Percentiles rank a stretch among this genome's conserved stretches.
Evolutionary conservation across 1,140 invertebrate genomes (phyloP).

Genomic region (Vollenhovia emeryi): DNA sequence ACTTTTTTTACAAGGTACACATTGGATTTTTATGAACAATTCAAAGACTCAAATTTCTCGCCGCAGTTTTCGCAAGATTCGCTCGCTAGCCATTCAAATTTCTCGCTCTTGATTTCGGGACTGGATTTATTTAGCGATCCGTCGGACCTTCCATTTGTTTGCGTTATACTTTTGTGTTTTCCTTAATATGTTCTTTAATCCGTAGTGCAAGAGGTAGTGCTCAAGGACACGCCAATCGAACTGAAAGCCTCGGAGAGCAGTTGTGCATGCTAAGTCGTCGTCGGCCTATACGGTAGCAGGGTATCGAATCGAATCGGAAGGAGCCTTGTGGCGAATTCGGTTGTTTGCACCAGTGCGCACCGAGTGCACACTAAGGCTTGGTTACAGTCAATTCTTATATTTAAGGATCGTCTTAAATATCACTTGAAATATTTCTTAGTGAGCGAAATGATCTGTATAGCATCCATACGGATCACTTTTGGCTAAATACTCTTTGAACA

Average conservation of each 20-base stretch:
- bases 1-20: background rate
- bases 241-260: constrained; percentile 95
- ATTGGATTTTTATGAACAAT: constrained; percentile 2
- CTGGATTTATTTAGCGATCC: constrained; percentile 37
- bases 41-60: background rate
- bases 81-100: constrained; percentile 25
- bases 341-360: too few relatives aligned
- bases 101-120: constrained; percentile 43
- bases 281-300: constrained; percentile 76
- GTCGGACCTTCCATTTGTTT: constrained; percentile 74
- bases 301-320: constrained; percentile 51
- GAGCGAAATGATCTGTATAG: too few relatives aligned
- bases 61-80: constrained; percentile 2
- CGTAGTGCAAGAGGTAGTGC: constrained; percentile 98
- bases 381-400: too few relatives aligned
- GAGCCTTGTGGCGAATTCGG: too few relatives aligned
- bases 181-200: constrained; percentile 87
- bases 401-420: too few relatives aligned
- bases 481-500: too few relatives aligned
- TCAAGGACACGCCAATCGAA: constrained; percentile 98
- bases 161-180: constrained; percentile 86
- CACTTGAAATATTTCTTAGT: too few relatives aligned
- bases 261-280: constrained; percentile 93
- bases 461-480: too few relatives aligned
- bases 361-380: too few relatives aligned